Conservation (phyloP, 2,888 invertebrate genomes). For the Philhelius pedissequus region DNA sequence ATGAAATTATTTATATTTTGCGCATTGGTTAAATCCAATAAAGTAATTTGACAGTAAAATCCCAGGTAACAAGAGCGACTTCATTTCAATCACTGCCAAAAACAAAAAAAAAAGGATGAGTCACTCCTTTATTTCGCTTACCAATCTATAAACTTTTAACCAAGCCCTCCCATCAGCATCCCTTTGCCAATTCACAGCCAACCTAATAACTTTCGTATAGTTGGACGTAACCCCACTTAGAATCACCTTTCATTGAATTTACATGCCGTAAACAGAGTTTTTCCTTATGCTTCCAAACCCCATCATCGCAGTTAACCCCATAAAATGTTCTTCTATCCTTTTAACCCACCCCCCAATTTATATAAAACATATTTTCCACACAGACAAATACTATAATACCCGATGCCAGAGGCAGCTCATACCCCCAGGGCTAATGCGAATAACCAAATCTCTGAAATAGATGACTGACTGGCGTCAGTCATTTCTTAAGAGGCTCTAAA, state of each 20-base stretch:
- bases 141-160: neutral
- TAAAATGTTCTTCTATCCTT: constrained; percentile 18
- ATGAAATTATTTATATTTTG: neutral
- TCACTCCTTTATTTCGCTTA: neutral
- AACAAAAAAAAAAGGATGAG: constrained; percentile 5
- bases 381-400: constrained; percentile 13
- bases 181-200: no score
- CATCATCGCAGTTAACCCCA: neutral
- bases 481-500: constrained; percentile 54
- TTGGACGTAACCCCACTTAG: constrained; percentile 28
- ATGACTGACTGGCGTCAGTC: constrained; percentile 55
- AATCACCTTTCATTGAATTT: constrained; percentile 39
- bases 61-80: neutral
- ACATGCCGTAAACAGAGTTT: constrained; percentile 56
- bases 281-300: neutral
- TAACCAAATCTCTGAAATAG: constrained; percentile 28
- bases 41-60: neutral
- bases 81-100: constrained; percentile 8
- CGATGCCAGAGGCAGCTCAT: neutral
- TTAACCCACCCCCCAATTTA: constrained; percentile 4
- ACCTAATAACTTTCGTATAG: constrained; percentile 1
- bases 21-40: neutral
- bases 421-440: constrained; percentile 44
- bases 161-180: neutral
- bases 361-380: constrained; percentile 12